phyloP scores from a whole-genome alignment of 2,797 vertebrate genomes.

The Enoplosus armatus region DNA sequence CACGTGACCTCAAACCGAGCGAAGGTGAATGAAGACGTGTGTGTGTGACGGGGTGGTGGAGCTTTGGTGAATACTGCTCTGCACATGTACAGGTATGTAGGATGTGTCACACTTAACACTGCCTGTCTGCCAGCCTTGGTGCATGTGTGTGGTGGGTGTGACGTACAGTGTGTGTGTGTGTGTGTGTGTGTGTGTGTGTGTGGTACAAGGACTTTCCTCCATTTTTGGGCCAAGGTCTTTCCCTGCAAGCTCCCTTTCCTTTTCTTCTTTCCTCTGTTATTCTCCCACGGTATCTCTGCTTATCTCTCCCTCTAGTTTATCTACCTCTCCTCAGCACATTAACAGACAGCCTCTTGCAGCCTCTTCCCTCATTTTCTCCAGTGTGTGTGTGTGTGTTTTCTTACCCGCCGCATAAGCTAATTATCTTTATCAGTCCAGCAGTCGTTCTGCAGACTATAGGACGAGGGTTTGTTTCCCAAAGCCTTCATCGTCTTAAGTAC shows the following conservation, averaged over 20 bases:
- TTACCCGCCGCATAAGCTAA: conserved; percentile 53
- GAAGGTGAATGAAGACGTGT: conserved; percentile 31
- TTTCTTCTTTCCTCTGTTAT: conserved; percentile 9
- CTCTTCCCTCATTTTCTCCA: not conserved
- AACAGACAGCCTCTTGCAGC: conserved; percentile 11
- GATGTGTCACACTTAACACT: conserved; percentile 42
- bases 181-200: conserved; percentile 8
- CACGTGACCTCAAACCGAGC: conserved; percentile 39
- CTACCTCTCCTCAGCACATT: conserved; percentile 33
- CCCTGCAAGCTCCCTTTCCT: conserved; percentile 40
- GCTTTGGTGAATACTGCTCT: conserved; percentile 32
- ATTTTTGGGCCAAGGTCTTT: conserved; percentile 78
- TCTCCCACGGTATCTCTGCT: conserved; percentile 4
- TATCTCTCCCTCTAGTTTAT: conserved; percentile 23
- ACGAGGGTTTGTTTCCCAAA: conserved; percentile 56
- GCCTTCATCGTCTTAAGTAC: conserved; percentile 52
- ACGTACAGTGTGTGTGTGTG: conserved; percentile 14
- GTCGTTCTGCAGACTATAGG: conserved; percentile 28
- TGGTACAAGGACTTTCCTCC: conserved; percentile 50
- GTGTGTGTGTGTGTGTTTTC: conserved; percentile 37
- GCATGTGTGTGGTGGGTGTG: conserved; percentile 33
- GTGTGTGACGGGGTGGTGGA: not conserved
- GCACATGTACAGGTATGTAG: conserved; percentile 14
- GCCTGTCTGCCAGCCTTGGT: conserved; percentile 17
- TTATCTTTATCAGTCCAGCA: conserved; percentile 65